phyloP scores from a whole-genome alignment of 64 coral and sea anemone species.

The Exaiptasia diaphana region DNA sequence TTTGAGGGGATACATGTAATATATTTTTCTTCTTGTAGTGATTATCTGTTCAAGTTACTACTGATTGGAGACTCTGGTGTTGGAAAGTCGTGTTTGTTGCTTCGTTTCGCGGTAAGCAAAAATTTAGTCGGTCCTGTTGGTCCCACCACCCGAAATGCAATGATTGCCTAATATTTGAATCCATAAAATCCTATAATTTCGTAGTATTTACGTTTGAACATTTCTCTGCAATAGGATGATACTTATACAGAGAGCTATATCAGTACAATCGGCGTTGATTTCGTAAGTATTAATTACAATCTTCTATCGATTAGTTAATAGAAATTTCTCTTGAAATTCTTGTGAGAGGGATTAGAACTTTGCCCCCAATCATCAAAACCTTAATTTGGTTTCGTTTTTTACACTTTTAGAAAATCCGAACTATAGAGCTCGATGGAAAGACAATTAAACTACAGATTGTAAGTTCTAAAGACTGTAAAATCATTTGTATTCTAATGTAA shows the following conservation, averaged over 20 bases:
- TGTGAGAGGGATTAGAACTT: slow-evolving; percentile 13
- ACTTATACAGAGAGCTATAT: slow-evolving; percentile 99
- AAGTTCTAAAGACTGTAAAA: slow-evolving; percentile 50
- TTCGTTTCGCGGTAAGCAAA: slow-evolving; percentile 97
- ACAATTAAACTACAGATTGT: slow-evolving; percentile 99
- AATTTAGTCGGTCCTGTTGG: slow-evolving; percentile 47
- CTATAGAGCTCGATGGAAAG: slow-evolving; percentile 99
- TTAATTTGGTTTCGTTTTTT: slow-evolving; percentile 11
- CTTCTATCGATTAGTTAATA: slow-evolving; percentile 1
- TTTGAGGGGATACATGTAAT: not conserved
- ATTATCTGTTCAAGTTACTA: slow-evolving; percentile 99
- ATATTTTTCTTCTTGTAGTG: slow-evolving; percentile 78
- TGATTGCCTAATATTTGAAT: slow-evolving; percentile 65
- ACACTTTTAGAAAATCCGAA: slow-evolving; percentile 91
- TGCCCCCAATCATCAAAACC: not conserved
- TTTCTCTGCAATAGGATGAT: slow-evolving; percentile 71
- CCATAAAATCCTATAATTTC: slow-evolving; percentile 5
- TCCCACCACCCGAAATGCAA: slow-evolving; percentile 25
- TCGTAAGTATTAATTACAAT: slow-evolving; percentile 81
- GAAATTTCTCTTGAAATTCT: not conserved
- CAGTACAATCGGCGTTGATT: slow-evolving; percentile 99
- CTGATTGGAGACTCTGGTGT: slow-evolving; percentile 99
- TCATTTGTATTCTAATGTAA: not conserved
- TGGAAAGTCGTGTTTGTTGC: slow-evolving; percentile 97
- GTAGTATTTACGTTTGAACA: slow-evolving; percentile 1